Evolutionary conservation across 1,140 invertebrate genomes (phyloP).

Genomic region (Wiebesia pumilae): DNA sequence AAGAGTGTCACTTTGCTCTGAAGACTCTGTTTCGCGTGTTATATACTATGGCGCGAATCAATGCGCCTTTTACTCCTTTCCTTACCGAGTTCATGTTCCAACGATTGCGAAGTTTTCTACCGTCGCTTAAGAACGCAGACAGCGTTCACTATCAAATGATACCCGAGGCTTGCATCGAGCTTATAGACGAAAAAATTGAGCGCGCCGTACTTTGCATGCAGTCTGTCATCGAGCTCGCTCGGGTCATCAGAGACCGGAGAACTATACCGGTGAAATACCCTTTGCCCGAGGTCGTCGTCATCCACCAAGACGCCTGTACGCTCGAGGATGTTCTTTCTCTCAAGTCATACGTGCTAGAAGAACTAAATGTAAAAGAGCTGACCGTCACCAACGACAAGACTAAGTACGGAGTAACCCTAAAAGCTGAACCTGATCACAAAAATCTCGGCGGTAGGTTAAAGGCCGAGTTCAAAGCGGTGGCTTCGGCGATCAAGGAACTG

Average conservation of each 20-base stretch:
- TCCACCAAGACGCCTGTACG: constrained; percentile 88
- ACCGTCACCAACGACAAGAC: constrained; percentile 93
- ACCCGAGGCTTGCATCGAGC: constrained; percentile 80
- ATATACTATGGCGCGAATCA: constrained; percentile 91
- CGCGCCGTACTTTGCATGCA: constrained; percentile 94
- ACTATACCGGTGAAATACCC: constrained; percentile 98
- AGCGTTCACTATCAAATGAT: constrained; percentile 94
- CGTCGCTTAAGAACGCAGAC: constrained; percentile 72
- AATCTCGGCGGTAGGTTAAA: constrained; percentile 90
- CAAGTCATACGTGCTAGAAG: constrained; percentile 92
- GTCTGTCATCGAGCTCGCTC: constrained; percentile 94
- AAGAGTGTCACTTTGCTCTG: constrained; percentile 89
- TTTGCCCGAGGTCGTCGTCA: constrained; percentile 94
- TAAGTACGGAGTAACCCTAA: constrained; percentile 93
- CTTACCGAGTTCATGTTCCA: constrained; percentile 97
- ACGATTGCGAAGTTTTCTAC: constrained; percentile 80
- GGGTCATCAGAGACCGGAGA: constrained; percentile 93
- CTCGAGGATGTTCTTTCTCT: constrained; percentile 89
- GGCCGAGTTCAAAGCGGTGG: constrained; percentile 91
- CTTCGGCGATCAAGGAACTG: constrained; percentile 87
- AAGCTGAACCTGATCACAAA: constrained; percentile 95
- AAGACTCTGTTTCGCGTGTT: constrained; percentile 93
- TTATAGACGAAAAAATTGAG: constrained; percentile 93
- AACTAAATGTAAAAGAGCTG: constrained; percentile 94
- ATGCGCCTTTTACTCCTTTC: constrained; percentile 98